phyloP scores from a whole-genome alignment of 2,888 invertebrate species.

The Cybosia mesomella region DNA sequence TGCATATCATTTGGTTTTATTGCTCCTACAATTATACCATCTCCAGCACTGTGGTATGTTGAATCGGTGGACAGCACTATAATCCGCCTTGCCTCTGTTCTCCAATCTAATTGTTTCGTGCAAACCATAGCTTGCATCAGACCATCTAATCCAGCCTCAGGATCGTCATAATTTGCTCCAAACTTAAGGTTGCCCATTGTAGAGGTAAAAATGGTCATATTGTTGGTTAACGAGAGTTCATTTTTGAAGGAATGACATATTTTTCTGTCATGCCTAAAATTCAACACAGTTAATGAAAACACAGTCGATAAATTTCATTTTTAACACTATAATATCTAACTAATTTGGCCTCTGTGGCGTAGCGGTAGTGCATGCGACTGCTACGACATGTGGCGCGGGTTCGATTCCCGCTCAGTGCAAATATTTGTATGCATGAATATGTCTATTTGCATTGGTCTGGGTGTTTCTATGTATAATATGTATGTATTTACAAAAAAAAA shows the following conservation, averaged over 20 bases:
- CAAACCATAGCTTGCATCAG: constrained; percentile 94
- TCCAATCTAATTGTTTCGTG: constrained; percentile 91
- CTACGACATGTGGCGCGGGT: too few relatives aligned
- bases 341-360: too few relatives aligned
- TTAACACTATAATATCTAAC: not conserved
- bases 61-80: constrained; percentile 93
- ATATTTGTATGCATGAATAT: too few relatives aligned
- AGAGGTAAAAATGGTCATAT: constrained; percentile 61
- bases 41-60: constrained; percentile 93
- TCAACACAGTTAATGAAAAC: not conserved
- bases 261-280: not conserved
- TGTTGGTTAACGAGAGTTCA: constrained; percentile 89
- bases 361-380: too few relatives aligned
- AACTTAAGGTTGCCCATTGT: constrained; percentile 40
- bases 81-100: constrained; percentile 90
- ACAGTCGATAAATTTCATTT: not conserved
- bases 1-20: constrained; percentile 90
- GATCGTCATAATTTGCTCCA: constrained; percentile 88
- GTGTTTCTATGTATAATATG: too few relatives aligned
- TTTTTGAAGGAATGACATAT: constrained; percentile 87
- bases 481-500: too few relatives aligned
- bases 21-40: constrained; percentile 91
- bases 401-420: too few relatives aligned
- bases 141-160: constrained; percentile 95
- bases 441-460: too few relatives aligned